phyloP scores from a whole-genome alignment of 2,888 invertebrate species.

The Nemotelus nigrinus region DNA sequence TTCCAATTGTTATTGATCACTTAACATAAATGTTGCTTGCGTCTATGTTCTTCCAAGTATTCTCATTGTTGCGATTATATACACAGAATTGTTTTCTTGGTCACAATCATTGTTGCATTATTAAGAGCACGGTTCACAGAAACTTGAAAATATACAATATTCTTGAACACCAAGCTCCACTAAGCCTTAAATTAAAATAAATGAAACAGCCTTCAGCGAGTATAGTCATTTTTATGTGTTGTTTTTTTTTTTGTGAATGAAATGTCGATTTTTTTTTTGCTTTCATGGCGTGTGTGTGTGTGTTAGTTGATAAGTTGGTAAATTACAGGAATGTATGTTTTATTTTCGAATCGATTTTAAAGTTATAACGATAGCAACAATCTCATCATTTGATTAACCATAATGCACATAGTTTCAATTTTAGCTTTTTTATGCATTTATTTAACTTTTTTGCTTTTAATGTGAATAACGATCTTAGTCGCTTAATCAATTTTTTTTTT shows the following conservation, averaged over 20 bases:
- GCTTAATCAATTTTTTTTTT: not conserved
- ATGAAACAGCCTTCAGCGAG: constrained; percentile 32
- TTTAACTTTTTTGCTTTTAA: too few species aligned
- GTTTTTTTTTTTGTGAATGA: not conserved
- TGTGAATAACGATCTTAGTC: not conserved
- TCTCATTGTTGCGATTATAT: too few species aligned
- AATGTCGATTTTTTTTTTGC: not conserved
- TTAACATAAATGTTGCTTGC: not conserved
- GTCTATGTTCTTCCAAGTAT: too few species aligned
- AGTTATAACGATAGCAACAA: not conserved
- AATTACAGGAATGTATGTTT: constrained; percentile 26
- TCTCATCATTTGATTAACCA: too few species aligned
- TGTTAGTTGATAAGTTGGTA: not conserved
- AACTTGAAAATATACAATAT: too few species aligned
- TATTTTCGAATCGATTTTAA: not conserved
- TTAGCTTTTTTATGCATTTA: too few species aligned
- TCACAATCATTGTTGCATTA: too few species aligned
- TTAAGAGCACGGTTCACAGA: too few species aligned
- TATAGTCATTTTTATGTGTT: not conserved
- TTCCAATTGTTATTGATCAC: not conserved
- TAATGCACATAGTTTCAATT: too few species aligned
- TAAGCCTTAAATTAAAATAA: not conserved
- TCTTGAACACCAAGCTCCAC: not conserved
- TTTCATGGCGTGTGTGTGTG: not conserved
- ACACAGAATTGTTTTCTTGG: too few species aligned